Percentiles rank a stretch among this genome's conserved stretches.
These are phyloP conservation scores for Lepisosteus oculatus DNA, from an alignment of 2,113 vertebrate species.

Conservation along the genomic window DNA sequence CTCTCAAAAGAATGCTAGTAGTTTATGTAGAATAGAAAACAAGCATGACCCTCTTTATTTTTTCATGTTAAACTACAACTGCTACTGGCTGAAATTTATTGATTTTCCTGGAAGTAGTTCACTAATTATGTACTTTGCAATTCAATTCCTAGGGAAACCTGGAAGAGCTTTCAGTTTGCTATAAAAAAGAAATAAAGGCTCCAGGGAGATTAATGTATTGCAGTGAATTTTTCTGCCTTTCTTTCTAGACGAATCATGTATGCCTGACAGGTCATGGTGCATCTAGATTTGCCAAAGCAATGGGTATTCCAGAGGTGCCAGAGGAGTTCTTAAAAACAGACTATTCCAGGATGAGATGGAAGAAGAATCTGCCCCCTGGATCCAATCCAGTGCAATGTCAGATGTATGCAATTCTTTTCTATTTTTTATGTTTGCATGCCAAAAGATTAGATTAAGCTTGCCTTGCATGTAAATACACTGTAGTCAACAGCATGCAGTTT, in stretches of 20 bases:
- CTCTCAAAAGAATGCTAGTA: too few species aligned
- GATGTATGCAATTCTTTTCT: conserved; percentile 59
- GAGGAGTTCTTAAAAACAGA: conserved; percentile 80
- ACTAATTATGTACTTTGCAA: conserved; percentile 1
- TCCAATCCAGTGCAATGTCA: conserved; percentile 65
- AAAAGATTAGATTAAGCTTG: too few species aligned
- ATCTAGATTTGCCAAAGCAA: conserved; percentile 71
- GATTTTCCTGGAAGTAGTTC: background rate
- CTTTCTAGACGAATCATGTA: conserved; percentile 74
- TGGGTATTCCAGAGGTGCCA: conserved; percentile 74
- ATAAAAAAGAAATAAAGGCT: too few species aligned
- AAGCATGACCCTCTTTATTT: background rate
- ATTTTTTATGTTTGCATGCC: background rate
- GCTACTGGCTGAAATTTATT: background rate
- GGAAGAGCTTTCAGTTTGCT: background rate
- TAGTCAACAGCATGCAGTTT: too few species aligned
- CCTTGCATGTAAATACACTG: too few species aligned
- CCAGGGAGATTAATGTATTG: background rate
- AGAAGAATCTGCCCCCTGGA: conserved; percentile 59
- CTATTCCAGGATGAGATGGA: conserved; percentile 73
- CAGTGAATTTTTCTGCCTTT: conserved; percentile 19
- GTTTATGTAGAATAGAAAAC: too few species aligned
- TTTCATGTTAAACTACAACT: background rate
- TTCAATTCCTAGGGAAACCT: background rate
- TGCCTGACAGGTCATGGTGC: conserved; percentile 82